phyloP scores from a whole-genome alignment of 2,797 vertebrate genomes.

The Poeciliopsis gracilis region DNA sequence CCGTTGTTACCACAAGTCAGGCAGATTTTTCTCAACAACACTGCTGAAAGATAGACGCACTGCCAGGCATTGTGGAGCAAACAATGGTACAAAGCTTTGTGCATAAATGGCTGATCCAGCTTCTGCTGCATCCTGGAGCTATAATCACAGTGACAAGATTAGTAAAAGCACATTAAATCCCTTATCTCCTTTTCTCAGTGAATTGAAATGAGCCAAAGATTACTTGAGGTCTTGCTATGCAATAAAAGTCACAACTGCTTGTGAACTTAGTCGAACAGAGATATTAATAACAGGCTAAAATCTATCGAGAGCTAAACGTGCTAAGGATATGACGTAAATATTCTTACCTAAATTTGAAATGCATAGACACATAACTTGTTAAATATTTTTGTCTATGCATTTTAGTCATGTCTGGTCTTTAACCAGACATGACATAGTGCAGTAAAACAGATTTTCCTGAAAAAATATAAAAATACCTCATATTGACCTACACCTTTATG shows the following conservation, averaged over 20 bases:
- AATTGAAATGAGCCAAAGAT: slow-evolving; percentile 39
- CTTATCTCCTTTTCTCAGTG: slow-evolving; percentile 37
- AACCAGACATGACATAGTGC: too few species aligned
- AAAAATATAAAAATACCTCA: background rate
- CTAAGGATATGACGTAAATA: background rate
- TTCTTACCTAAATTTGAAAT: background rate
- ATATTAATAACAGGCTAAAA: background rate
- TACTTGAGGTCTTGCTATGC: slow-evolving; percentile 30
- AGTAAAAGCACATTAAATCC: slow-evolving; percentile 57
- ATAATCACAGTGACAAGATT: slow-evolving; percentile 54
- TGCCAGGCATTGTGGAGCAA: slow-evolving; percentile 69
- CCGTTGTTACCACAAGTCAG: slow-evolving; percentile 57
- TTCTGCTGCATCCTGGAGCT: slow-evolving; percentile 54
- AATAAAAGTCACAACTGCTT: slow-evolving; percentile 25
- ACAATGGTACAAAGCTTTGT: slow-evolving; percentile 67
- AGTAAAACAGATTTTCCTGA: background rate
- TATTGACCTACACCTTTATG: background rate
- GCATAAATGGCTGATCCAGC: slow-evolving; percentile 66
- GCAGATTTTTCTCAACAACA: slow-evolving; percentile 56
- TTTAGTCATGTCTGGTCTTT: background rate
- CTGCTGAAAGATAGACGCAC: slow-evolving; percentile 49
- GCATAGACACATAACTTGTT: background rate
- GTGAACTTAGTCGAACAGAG: background rate
- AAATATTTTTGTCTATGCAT: background rate
- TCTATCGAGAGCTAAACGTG: background rate